A percentile compares a stretch with the other conserved stretches of the same genome.
Evolutionary conservation across 35 echinoderm and acorn worm genomes (phyloP).

Genomic region (Holothuria glaberrima): DNA sequence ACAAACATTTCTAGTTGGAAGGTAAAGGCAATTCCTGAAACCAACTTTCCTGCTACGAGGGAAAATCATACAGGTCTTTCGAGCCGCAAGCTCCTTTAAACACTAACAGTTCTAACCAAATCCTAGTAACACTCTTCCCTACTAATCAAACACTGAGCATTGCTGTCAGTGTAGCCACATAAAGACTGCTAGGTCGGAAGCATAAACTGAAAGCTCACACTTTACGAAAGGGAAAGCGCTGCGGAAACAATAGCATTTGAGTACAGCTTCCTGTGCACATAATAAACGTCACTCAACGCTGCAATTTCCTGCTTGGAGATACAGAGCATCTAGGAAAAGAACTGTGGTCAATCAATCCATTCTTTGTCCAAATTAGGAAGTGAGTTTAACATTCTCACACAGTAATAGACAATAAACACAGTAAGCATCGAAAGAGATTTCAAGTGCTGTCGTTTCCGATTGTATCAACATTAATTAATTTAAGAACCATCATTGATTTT

Average conservation of each 20-base stretch:
- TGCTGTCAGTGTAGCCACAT: no score
- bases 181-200: no score
- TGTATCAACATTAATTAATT: constrained; percentile 2
- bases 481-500: neutral
- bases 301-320: constrained; percentile 14
- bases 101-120: no score
- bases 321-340: neutral
- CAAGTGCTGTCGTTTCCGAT: constrained; percentile 16
- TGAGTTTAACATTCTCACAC: constrained; percentile 11
- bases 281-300: constrained; percentile 24
- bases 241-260: neutral
- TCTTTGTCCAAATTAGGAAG: constrained; percentile 3
- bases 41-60: no score
- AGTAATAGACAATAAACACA: neutral
- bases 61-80: no score
- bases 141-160: no score
- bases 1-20: no score
- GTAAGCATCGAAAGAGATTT: constrained; percentile 6
- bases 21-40: no score
- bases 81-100: no score
- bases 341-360: no score
- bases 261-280: constrained; percentile 20
- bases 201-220: constrained; percentile 6
- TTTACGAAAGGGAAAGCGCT: constrained; percentile 24
- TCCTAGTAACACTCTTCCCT: no score